Percentiles rank a stretch among this genome's conserved stretches.
These are phyloP conservation scores for Clupea harengus DNA, from an alignment of 2,113 vertebrate species.

Conservation along the genomic window DNA sequence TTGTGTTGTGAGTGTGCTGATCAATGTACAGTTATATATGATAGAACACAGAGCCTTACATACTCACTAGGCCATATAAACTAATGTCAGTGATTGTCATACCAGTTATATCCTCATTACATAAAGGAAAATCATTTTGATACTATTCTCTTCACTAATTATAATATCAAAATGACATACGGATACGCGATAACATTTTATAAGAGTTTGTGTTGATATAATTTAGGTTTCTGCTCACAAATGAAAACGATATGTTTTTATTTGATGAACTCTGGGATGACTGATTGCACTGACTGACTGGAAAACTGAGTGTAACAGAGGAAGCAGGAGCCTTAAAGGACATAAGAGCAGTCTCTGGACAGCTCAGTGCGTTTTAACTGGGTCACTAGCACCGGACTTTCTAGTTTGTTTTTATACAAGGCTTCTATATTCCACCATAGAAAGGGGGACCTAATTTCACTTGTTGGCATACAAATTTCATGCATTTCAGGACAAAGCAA, in stretches of 20 bases:
- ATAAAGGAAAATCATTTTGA: neutral
- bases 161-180: neutral
- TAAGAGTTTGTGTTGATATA: neutral
- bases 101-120: neutral
- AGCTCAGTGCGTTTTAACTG: neutral
- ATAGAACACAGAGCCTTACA: conserved; percentile 6
- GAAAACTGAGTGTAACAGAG: neutral
- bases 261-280: neutral
- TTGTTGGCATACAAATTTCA: neutral
- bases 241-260: neutral
- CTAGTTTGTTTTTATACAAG: neutral
- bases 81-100: conserved; percentile 9
- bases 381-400: neutral
- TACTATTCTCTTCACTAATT: neutral
- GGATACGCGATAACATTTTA: neutral
- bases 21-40: neutral
- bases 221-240: neutral
- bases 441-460: no score
- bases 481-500: neutral
- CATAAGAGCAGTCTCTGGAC: neutral
- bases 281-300: neutral
- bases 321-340: neutral
- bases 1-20: neutral
- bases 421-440: no score
- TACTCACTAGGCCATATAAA: neutral